phyloP scores from a whole-genome alignment of 30 jellyfish, hydroid and myxozoan species.

The Phacellophora camtschatica region DNA sequence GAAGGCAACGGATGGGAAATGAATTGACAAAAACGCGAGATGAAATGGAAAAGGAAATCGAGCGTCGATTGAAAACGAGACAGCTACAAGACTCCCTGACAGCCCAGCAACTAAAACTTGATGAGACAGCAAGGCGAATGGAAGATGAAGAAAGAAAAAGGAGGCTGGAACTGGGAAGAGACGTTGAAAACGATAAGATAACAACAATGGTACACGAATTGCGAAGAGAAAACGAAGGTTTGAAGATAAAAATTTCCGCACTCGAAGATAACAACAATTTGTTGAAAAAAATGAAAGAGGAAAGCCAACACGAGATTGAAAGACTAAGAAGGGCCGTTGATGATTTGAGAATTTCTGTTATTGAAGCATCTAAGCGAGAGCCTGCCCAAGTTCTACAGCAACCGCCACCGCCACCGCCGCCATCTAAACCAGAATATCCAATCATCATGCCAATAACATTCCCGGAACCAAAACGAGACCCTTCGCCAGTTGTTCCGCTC shows the following conservation, averaged over 20 bases:
- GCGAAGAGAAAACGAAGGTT: constrained; percentile 86
- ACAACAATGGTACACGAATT: constrained; percentile 48
- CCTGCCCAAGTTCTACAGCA: constrained; percentile 31
- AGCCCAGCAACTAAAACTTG: constrained; percentile 78
- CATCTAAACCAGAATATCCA: constrained; percentile 45
- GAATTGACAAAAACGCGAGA: constrained; percentile 81
- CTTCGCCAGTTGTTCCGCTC: constrained; percentile 66
- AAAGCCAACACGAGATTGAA: constrained; percentile 89
- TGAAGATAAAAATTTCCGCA: constrained; percentile 67
- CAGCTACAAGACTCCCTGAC: constrained; percentile 85
- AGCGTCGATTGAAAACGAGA: constrained; percentile 75
- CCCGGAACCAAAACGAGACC: constrained; percentile 62
- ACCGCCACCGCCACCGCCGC: constrained; percentile 48
- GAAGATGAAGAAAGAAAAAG: constrained; percentile 84
- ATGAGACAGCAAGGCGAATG: constrained; percentile 73
- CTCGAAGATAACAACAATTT: constrained; percentile 74
- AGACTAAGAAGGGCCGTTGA: constrained; percentile 78
- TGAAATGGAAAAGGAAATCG: constrained; percentile 92
- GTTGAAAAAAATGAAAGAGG: constrained; percentile 79
- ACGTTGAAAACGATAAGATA: constrained; percentile 55
- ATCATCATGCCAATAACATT: constrained; percentile 37
- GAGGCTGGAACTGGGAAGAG: constrained; percentile 53
- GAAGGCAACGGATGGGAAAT: constrained; percentile 70
- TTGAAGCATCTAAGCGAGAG: constrained; percentile 56
- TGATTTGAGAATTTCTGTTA: constrained; percentile 59